A percentile compares a stretch with the other conserved stretches of the same genome.
phyloP scores from a whole-genome alignment of 2,888 invertebrate genomes.

The Phorcus lineatus region DNA sequence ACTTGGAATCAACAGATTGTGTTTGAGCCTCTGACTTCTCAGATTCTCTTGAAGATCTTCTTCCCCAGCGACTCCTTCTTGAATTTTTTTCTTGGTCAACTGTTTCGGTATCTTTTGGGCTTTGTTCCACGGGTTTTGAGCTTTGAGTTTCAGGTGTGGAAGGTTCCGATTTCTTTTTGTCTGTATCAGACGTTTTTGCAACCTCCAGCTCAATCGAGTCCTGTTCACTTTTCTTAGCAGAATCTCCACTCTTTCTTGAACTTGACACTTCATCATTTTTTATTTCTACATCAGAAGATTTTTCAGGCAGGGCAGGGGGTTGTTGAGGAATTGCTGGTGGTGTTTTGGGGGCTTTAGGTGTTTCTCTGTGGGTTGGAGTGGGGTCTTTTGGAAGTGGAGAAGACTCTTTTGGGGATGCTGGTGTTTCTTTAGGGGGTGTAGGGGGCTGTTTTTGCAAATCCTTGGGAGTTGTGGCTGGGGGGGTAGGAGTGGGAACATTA shows the following conservation, averaged over 20 bases:
- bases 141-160: neutral
- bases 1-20: neutral
- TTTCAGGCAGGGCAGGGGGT: neutral
- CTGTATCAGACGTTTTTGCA: conserved; percentile 6
- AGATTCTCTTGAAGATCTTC: conserved; percentile 6
- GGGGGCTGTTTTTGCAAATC: too few relatives aligned
- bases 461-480: too few relatives aligned
- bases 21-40: neutral
- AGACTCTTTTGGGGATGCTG: too few relatives aligned
- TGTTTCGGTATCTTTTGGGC: conserved; percentile 2
- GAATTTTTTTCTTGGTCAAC: neutral
- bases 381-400: too few relatives aligned
- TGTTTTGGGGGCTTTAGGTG: too few relatives aligned
- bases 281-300: neutral
- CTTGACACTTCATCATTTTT: too few relatives aligned
- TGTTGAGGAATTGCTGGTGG: too few relatives aligned
- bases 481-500: too few relatives aligned
- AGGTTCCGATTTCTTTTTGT: conserved; percentile 22
- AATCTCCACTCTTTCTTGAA: too few relatives aligned
- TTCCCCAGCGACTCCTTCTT: neutral
- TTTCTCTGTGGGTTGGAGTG: too few relatives aligned
- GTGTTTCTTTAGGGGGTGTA: too few relatives aligned
- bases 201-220: conserved; percentile 22
- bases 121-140: conserved; percentile 18
- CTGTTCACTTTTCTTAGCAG: conserved; percentile 15